phyloP scores from a whole-genome alignment of 1,140 invertebrate genomes.

The Aphidius gifuensis region DNA sequence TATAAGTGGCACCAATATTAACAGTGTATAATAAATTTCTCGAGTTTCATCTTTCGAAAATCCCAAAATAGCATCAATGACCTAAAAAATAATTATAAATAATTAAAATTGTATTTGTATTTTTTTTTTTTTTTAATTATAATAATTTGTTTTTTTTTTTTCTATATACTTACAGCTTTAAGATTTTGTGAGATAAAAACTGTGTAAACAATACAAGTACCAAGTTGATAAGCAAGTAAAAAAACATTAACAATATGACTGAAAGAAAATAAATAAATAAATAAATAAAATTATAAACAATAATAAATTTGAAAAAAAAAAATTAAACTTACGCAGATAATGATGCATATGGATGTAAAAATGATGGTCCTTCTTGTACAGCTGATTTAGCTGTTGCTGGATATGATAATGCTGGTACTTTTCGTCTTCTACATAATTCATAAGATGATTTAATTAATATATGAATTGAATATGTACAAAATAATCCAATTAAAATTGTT shows the following conservation, averaged over 20 bases:
- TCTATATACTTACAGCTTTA: constrained; percentile 57
- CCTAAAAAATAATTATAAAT: constrained; percentile 11
- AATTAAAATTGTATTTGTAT: constrained; percentile 23
- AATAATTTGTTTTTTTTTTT: constrained; percentile 21
- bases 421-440: constrained; percentile 65
- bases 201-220: constrained; percentile 85
- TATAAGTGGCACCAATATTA: constrained; percentile 67
- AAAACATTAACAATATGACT: constrained; percentile 65
- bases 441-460: constrained; percentile 68
- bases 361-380: constrained; percentile 64
- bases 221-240: constrained; percentile 79
- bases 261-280: constrained; percentile 30
- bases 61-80: neutral
- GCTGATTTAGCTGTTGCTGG: constrained; percentile 68
- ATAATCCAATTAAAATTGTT: constrained; percentile 66
- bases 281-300: constrained; percentile 14
- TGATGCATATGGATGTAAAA: constrained; percentile 59
- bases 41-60: constrained; percentile 2
- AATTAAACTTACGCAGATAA: constrained; percentile 60
- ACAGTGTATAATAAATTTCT: constrained; percentile 53
- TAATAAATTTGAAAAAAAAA: neutral
- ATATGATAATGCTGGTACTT: constrained; percentile 68
- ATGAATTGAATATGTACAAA: constrained; percentile 80
- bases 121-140: neutral
- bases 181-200: constrained; percentile 79